Conservation (phyloP, 2,113 vertebrate species). For the Xenopus borealis region DNA sequence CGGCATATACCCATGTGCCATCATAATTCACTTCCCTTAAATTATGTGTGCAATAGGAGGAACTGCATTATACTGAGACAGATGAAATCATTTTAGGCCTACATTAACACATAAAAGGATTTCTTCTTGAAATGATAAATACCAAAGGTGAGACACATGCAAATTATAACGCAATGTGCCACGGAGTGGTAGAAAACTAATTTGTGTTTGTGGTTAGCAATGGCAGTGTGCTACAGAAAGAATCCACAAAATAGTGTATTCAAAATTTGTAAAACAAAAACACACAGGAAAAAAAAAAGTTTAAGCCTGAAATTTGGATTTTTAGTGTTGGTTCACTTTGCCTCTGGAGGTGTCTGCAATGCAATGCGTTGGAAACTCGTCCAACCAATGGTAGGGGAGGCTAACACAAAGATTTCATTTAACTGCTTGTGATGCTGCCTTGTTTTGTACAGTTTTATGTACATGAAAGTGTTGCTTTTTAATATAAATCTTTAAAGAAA, state of each 20-base stretch:
- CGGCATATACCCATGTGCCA: too few species aligned
- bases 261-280: conserved; percentile 1
- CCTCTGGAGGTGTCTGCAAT: conserved; percentile 13
- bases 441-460: conserved; percentile 98
- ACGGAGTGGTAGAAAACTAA: conserved; percentile 2
- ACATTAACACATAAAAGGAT: conserved; percentile 1
- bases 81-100: not conserved
- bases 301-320: conserved; percentile 71
- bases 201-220: conserved; percentile 44
- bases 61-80: not conserved
- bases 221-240: conserved; percentile 46
- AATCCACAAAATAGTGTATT: conserved; percentile 16
- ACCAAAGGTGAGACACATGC: conserved; percentile 60
- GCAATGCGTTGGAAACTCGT: conserved; percentile 6
- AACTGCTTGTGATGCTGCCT: conserved; percentile 88
- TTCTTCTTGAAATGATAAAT: conserved; percentile 38
- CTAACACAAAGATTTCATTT: conserved; percentile 72
- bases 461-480: conserved; percentile 92
- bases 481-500: conserved; percentile 67
- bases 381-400: conserved; percentile 21
- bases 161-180: not conserved
- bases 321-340: conserved; percentile 87
- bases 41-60: conserved; percentile 18
- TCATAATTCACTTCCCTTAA: not conserved
- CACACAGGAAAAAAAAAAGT: conserved; percentile 56